phyloP scores from a whole-genome alignment of 1,140 invertebrate species.

The Drosophila lacteicornis region DNA sequence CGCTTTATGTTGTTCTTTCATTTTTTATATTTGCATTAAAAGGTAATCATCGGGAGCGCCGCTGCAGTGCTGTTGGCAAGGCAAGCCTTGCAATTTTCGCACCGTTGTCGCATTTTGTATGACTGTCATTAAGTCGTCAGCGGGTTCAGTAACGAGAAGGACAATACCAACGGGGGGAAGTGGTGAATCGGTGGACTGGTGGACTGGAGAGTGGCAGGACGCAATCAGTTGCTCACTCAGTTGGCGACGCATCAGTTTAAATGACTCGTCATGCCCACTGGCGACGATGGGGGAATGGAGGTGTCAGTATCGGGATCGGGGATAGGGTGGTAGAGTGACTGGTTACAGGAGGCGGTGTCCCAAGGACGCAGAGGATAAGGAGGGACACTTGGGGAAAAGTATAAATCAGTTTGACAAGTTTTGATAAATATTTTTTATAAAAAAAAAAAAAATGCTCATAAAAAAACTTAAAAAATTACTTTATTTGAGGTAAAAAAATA shows the following conservation, averaged over 20 bases:
- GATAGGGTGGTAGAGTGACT: neutral
- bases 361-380: slow-evolving; percentile 21
- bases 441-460: neutral
- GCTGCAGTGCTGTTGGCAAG: slow-evolving; percentile 40
- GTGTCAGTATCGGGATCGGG: slow-evolving; percentile 1
- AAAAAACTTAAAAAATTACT: too few species aligned
- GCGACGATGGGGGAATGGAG: neutral
- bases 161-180: slow-evolving; percentile 6
- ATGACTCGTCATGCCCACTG: slow-evolving; percentile 62
- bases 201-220: slow-evolving; percentile 48
- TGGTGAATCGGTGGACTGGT: slow-evolving; percentile 4
- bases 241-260: slow-evolving; percentile 65
- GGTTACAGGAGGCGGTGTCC: slow-evolving; percentile 11
- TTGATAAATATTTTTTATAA: too few species aligned
- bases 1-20: slow-evolving; percentile 32
- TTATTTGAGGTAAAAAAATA: neutral
- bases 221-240: slow-evolving; percentile 71
- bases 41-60: slow-evolving; percentile 76
- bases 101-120: slow-evolving; percentile 81
- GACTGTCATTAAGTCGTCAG: slow-evolving; percentile 81
- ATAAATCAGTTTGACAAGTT: too few species aligned
- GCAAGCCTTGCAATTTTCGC: slow-evolving; percentile 76
- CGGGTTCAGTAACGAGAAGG: slow-evolving; percentile 66
- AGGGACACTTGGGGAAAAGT: neutral
- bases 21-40: slow-evolving; percentile 75